Base-by-base conservation (phyloP, 2,797 vertebrate genomes). In the Anniella stebbinsi region DNA sequence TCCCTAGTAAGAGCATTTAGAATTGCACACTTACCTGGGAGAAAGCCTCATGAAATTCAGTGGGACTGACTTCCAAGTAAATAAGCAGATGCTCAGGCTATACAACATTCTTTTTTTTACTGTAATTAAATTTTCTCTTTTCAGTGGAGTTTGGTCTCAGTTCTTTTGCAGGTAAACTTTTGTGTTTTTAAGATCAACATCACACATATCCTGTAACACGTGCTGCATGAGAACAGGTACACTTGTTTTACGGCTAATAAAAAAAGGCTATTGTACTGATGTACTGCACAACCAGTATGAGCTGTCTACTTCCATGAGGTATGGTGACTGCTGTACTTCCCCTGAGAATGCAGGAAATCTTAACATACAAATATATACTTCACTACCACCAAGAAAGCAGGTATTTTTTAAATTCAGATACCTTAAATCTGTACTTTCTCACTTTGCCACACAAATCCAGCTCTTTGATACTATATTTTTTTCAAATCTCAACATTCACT, bases 351-450 rank as follows among this genome's bases (percentile, higher is more conserved):
- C 78, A 75, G 36, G 57, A 25, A 69, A 77, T 23, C 1, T 45
- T n/a, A 82, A 82, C 60, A 48, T 86, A 57, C 66, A 80, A 89
- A 84, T 84, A 75, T 75, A 82, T 54, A 38, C 45, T 69, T 87
- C 13, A 11, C 30, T 87, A 87, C 23, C 30, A 67, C 45, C 63
- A 67, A 28, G 51, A 57, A 90, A 87, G 17, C 30, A 69, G 21
- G 11, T 41, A 41, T 36, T 89, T 76, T n/a, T 76, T 38, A 83
- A 15, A 82, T 66, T 77, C 41, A 69, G 45, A 69, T 83, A 28
- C 45, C 30, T 66, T n/a, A 63, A 80, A 36, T 72, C 7, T 81
- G 38, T 36, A 86, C 67, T 21, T 38, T 73, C 84, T 45, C 77
- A 60, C 21, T 70, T 25, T 48, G 38, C 23, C 23, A 54, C 57